Evolutionary conservation across 2,113 vertebrate genomes (phyloP).

Genomic region (Cryptomyrus ogoouensis): DNA sequence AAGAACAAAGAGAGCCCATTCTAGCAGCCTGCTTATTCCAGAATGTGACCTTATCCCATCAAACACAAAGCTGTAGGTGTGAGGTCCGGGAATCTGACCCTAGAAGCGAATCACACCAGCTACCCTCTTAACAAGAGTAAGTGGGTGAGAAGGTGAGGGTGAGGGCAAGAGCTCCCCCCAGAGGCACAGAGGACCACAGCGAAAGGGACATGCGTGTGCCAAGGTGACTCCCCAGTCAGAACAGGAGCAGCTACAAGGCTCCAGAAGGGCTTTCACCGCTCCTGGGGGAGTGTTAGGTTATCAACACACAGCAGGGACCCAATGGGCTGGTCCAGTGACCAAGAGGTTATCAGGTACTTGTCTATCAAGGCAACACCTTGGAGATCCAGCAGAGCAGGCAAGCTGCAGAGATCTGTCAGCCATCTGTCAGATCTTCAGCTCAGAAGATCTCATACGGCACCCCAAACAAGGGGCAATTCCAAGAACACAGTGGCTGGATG

Average conservation of each 20-base stretch:
- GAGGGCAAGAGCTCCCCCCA: background rate
- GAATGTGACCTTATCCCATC: background rate
- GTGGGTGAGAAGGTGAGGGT: background rate
- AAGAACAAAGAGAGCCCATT: background rate
- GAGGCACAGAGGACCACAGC: background rate
- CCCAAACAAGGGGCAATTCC: background rate
- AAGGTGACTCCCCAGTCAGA: background rate
- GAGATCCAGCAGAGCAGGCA: background rate
- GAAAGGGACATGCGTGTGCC: background rate
- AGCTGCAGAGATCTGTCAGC: background rate
- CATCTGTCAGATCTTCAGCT: background rate
- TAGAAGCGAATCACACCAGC: background rate
- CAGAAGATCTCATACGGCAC: background rate
- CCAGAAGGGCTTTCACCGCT: conserved; percentile 12
- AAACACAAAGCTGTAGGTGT: background rate
- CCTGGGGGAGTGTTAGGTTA: background rate
- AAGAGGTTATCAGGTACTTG: conserved; percentile 1
- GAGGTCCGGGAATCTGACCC: background rate
- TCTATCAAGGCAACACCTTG: conserved; percentile 11
- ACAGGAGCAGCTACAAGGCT: background rate
- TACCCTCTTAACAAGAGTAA: background rate
- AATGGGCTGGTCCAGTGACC: background rate
- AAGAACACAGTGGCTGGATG: background rate
- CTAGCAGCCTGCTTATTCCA: background rate
- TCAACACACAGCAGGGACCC: background rate